These are phyloP conservation scores for Emydura subglobosa DNA, from an alignment of 2,113 vertebrate species.

Conservation along the genomic window DNA sequence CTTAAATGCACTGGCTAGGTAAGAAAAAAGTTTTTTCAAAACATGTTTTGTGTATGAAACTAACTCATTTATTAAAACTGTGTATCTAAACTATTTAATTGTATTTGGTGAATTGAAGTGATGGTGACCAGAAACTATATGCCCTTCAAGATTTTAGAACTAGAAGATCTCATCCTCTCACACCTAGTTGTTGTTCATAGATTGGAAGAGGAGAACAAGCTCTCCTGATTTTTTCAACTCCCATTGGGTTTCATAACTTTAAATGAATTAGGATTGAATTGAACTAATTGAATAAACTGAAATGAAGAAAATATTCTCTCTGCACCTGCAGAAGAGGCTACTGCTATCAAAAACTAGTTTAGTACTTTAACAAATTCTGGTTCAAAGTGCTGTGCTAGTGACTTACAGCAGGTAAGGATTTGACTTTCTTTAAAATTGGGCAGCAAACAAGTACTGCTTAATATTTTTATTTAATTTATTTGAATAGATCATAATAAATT, in stretches of 20 bases:
- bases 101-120: neutral
- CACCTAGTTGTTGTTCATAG: neutral
- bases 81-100: neutral
- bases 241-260: neutral
- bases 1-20: neutral
- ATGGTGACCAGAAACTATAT: neutral
- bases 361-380: neutral
- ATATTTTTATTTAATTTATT: neutral
- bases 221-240: neutral
- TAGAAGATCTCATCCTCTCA: neutral
- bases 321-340: neutral
- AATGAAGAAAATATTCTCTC: neutral
- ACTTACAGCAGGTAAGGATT: neutral
- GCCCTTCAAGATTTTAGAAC: neutral
- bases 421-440: neutral
- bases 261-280: neutral
- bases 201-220: neutral
- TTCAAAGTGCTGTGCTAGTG: neutral
- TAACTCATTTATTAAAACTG: neutral
- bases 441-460: too few species aligned
- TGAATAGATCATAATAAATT: too few species aligned
- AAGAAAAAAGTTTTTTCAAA: neutral
- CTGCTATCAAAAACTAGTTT: neutral
- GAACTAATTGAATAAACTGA: neutral
- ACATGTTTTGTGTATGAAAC: neutral